Base-by-base conservation (phyloP, 2,888 invertebrate species). In the Stenotaenia linearis region DNA sequence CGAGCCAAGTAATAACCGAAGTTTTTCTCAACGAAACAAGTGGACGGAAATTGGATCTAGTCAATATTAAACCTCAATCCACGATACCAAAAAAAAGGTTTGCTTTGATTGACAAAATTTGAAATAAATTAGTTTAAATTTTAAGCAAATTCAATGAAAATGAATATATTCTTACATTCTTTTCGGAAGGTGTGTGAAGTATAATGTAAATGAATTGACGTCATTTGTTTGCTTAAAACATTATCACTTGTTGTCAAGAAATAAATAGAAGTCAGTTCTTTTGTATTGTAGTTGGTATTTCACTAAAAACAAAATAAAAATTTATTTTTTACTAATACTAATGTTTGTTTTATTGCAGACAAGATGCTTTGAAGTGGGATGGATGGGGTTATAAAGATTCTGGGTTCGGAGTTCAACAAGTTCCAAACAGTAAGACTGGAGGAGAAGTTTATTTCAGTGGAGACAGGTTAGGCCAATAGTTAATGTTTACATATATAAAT, bases 341-440 rank as follows among this genome's bases (percentile, higher is more conserved):
- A 35, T 25, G 7, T 76, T 10, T 76, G n/a, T 76, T 23, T 9
- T 18, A 40, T 89, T 88, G 80, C 88, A 97, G 97, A 84, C 95
- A 97, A 87, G 93, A 96, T 79, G 87, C 95, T 40, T 88, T 98
- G 78, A 98, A 97, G 88, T 98, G 98, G 98, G 97, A 98, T 88
- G 99, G 99, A 25, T 99, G 99, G 99, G 99, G 99, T n/a, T 99
- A 98, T 89, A 93, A 92, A 82, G 98, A 98, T 87, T 95, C 97
- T 0, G 90, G 91, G 86, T 98, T 99, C 86, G 86, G 89, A 78
- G 85, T 93, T 6, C 80, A 82, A 25, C 84, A 87, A 76, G 18
- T 76, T n/a, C 10, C 37, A 56, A 50, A 15, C 12, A 56, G 61
- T 23, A 1, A 23, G 28, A 40, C 50, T 15, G 50, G 21, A 81